Percentiles rank a stretch among this genome's conserved stretches.
Evolutionary conservation across 2,113 vertebrate species (phyloP).

Genomic region (Trematomus loennbergii): DNA sequence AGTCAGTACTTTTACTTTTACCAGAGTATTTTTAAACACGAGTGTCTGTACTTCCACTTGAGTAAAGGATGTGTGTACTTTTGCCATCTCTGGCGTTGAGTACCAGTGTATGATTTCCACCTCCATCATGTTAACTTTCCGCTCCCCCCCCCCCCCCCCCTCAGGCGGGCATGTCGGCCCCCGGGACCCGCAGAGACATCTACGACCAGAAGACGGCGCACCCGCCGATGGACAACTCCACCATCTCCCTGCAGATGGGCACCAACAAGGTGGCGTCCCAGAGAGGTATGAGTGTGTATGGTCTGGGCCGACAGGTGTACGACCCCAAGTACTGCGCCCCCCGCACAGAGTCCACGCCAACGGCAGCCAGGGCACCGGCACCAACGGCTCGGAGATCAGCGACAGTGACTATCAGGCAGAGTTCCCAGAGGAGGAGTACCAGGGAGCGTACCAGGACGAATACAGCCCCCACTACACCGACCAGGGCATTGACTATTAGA

Average conservation of each 20-base stretch:
- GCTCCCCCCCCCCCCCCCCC: neutral
- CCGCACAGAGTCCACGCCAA: slow-evolving; percentile 92
- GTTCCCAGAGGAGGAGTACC: slow-evolving; percentile 93
- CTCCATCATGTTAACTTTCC: neutral
- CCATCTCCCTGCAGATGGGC: slow-evolving; percentile 98
- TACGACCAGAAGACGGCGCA: slow-evolving; percentile 93
- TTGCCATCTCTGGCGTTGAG: no score
- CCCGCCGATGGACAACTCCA: slow-evolving; percentile 94
- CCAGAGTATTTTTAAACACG: no score
- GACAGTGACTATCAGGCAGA: slow-evolving; percentile 98
- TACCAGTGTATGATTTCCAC: neutral
- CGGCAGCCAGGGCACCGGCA: slow-evolving; percentile 95
- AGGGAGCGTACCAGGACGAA: slow-evolving; percentile 90
- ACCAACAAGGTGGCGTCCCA: slow-evolving; percentile 99
- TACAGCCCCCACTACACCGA: slow-evolving; percentile 92
- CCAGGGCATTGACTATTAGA: slow-evolving; percentile 94
- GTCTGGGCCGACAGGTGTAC: slow-evolving; percentile 95
- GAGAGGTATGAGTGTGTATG: slow-evolving; percentile 97
- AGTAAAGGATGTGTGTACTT: no score
- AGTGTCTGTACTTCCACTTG: no score
- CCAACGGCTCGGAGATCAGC: slow-evolving; percentile 97
- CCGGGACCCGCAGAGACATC: slow-evolving; percentile 96
- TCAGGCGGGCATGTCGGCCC: slow-evolving; percentile 96
- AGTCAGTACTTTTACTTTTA: no score
- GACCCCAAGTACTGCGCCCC: slow-evolving; percentile 96